Evolutionary conservation across 2,888 invertebrate species (phyloP).

Genomic region (Xanthia togata): DNA sequence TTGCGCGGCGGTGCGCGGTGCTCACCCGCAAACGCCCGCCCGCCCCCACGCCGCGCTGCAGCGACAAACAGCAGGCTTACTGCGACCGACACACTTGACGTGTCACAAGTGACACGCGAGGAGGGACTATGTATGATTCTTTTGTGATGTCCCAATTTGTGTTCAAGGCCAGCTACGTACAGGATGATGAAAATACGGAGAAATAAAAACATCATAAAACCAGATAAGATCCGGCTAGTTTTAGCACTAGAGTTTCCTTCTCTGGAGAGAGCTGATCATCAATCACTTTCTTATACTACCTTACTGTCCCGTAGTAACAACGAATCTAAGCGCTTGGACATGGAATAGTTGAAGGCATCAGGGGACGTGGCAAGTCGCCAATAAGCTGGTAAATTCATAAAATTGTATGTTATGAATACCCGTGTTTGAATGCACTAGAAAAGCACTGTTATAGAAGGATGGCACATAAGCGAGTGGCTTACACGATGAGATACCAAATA

Average conservation of each 20-base stretch:
- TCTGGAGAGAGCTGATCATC: not conserved
- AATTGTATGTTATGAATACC: no score
- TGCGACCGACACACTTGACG: not conserved
- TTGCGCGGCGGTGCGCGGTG: slow-evolving; percentile 15
- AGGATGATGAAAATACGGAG: not conserved
- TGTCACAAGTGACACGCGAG: not conserved
- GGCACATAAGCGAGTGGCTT: not conserved
- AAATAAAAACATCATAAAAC: not conserved
- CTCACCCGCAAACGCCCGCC: no score
- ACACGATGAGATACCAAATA: not conserved
- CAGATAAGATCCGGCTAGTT: not conserved
- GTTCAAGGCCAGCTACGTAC: not conserved
- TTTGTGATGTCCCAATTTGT: not conserved
- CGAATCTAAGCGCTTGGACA: not conserved
- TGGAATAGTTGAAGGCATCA: not conserved
- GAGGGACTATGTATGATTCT: not conserved
- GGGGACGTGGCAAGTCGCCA: no score
- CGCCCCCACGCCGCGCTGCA: not conserved
- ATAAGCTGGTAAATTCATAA: no score
- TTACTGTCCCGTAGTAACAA: not conserved
- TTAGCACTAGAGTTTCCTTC: not conserved
- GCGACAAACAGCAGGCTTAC: not conserved
- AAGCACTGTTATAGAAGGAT: not conserved
- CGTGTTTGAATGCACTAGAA: no score
- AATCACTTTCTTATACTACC: not conserved